Evolutionary conservation across 2,888 invertebrate species (phyloP), one percentile per base, ranked within the genome.

Genomic region (Amiota mariae): DNA sequence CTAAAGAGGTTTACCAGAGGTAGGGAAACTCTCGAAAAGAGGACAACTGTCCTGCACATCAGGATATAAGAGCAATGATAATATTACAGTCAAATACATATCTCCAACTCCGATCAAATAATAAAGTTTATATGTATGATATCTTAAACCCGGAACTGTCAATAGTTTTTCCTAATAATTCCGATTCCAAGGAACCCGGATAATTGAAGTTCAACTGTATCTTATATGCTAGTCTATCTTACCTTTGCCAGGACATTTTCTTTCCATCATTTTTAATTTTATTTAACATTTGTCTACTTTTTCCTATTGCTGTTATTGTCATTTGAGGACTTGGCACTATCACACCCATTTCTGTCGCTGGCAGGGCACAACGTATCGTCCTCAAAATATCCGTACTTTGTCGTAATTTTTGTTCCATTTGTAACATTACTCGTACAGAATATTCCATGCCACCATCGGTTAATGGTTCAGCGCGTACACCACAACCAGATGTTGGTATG

Each of bases 351-450:
- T 88, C 88, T 54, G 82, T 87, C 20, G 85, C 73, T 0, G 90
- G 87, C 74, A 90, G 71, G 67, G 82, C 83, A 85, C 95, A 95
- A 79, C 92, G 90, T 9, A 94, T 91, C 13, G 91, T 90, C 71
- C 92, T 90, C 81, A 94, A 93, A 82, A 94, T 93, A 84, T 95
- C 95, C 0, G 93, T 92, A 63, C 93, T 93, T 89, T 95, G 95
- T 79, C 94, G 93, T 68, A 95, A 90, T 83, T 93, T 93, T 75
- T 92, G 91, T 84, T 95, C 95, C 92, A 94, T 95, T 88, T 95
- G 95, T 46, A 95, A 91, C 78, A 95, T 92, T 72, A 95, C 89
- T 72, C 92, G 92, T 11, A 94, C 93, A 13, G 92, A 92, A 87
- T 94, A 94, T 85, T 92, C 92, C 86, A 94, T 90, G 66, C 84